Base-by-base conservation (phyloP, 2,888 invertebrate species). In the Hirtodrosophila cameraria region DNA sequence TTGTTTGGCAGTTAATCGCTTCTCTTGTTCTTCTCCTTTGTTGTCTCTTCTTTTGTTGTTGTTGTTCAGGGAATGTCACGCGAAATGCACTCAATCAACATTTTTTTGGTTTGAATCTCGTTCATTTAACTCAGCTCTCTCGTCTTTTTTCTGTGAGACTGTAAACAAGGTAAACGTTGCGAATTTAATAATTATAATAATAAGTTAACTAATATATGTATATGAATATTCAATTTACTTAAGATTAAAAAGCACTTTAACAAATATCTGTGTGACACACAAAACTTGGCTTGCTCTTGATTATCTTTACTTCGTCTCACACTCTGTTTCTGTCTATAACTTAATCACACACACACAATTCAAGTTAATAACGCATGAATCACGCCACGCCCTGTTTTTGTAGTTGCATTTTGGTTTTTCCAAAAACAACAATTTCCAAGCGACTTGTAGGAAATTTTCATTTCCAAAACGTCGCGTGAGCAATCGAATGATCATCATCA, bases 71-170 rank as follows among this genome's bases (percentile, higher is more conserved):
- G 84, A 86, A 86, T 82, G 79, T 71, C 74, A 55, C 67, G 67
- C 61, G 70, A 84, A 83, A 87, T 86, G 86, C 86, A 74, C 54
- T 68, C 67, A 86, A 73, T 86, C 72, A 72, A 73, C 84, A 83
- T 83, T 57, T 65, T n/a, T 67, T 60, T 59, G 43, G 43, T 58
- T 66, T 60, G 52, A 53, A 66, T 63, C 46, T 73, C 43, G 53
- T 57, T 63, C 53, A 57, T 62, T 75, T 65, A n/a, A 57, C 52
- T 39, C 38, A 58, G 18, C 52, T 16, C 30, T 30, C 46, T 11
- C 50, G 62, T 35, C 58, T 45, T 20, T 33, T 49, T 30, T 18
- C 30, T 43, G 15, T 18, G 35, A 25, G 49, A 65, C 72, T 71
- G 59, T 13, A 69, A 71, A 4, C 35, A 27, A 50, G 23, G n/a